Base-by-base conservation (phyloP, 2,797 vertebrate genomes). In the Mus minutoides region DNA sequence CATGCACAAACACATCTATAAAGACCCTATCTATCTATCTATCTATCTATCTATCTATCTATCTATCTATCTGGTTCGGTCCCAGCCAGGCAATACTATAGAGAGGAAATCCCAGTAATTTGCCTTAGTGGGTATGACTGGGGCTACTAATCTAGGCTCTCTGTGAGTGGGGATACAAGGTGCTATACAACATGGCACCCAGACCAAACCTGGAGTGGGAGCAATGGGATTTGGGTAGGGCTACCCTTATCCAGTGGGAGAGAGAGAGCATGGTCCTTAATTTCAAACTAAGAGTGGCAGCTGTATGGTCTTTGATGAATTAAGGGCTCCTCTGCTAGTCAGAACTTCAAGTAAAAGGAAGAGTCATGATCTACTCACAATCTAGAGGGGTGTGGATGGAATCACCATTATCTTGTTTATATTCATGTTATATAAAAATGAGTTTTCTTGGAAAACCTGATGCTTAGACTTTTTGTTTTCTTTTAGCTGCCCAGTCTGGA, bases 401-500 rank as follows among this genome's bases (percentile, higher is more conserved):
- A 34, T 43, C 67, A 90, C 84, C 80, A 75, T 52, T 87, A 92
- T 82, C 34, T 40, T 90, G 76, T 93, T 88, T 49, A 62, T 1
- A 3, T 91, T 77, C 58, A 96, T 93, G 40, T 85, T 60, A 69
- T 56, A 94, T 90, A 75, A 49, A 88, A 40, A 87, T 93, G 43
- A 24, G 37, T 83, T 94, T 92, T 86, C 56, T 24, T 92, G 52
- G 62, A 78, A 84, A 91, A 92, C 14, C n/a, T 88, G n/a, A 73
- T 22, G 69, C 49, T 88, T 78, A 6, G 14, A 43, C 31, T 85
- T 94, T 49, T 13, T 14, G 79, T 98, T 98, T 4, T 93, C 93
- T 94, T 96, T 29, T 93, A 99, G 99, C 99, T 98, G 99, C 99
- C 89, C 99, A 99, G 96, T 99, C 99, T 96, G 99, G 98, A 75